Percentiles rank a stretch among this genome's conserved stretches.
phyloP scores from a whole-genome alignment of 2,113 vertebrate genomes.

The Nibea coibor region DNA sequence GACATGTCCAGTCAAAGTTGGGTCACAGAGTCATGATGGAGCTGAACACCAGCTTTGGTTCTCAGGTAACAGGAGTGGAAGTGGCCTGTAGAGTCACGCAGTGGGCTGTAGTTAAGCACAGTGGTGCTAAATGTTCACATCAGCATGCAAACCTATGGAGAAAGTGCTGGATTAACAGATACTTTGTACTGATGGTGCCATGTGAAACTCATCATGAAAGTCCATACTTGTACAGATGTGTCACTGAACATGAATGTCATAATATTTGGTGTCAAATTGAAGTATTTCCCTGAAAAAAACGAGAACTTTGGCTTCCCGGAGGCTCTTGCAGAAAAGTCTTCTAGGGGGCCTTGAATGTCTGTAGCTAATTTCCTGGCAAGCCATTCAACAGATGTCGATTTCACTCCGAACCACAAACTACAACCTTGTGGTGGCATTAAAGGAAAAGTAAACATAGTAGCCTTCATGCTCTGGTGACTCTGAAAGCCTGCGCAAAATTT shows the following conservation, averaged over 20 bases:
- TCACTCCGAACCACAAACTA: neutral
- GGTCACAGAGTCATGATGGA: neutral
- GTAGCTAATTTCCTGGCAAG: neutral
- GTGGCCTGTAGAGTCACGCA: too few species aligned
- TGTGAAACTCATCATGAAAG: neutral
- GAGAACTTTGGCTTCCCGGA: neutral
- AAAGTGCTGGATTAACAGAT: neutral
- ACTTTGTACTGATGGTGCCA: neutral
- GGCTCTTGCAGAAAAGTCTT: neutral
- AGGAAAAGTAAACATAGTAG: neutral
- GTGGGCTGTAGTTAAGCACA: too few species aligned
- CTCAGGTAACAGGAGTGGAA: neutral
- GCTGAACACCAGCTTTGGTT: slow-evolving; percentile 17
- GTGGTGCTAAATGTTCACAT: too few species aligned
- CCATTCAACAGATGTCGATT: neutral
- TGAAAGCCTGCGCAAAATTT: neutral
- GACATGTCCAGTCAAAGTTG: slow-evolving; percentile 7
- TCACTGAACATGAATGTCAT: neutral
- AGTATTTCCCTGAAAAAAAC: neutral
- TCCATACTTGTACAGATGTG: neutral
- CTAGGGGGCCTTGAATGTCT: neutral
- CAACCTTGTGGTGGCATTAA: too few species aligned
- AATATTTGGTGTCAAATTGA: neutral
- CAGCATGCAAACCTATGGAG: too few species aligned
- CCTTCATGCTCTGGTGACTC: neutral